Conservation (phyloP, 2,888 invertebrate species). For the Chymomyza fuscimana region DNA sequence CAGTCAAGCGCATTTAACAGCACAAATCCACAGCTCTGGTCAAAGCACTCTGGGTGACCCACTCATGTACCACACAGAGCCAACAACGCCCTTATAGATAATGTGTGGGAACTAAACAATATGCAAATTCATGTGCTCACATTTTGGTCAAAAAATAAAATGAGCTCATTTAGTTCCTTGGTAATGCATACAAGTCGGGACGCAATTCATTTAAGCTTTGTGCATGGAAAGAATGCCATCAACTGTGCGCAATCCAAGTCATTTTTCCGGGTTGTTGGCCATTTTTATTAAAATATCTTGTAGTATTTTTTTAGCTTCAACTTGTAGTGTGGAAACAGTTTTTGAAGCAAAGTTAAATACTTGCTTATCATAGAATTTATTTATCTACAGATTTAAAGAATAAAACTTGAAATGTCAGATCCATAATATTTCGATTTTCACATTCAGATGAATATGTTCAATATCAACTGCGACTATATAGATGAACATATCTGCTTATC, state of each 20-base stretch:
- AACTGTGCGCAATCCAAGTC: constrained; percentile 2
- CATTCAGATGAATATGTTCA: no score
- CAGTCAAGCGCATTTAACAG: constrained; percentile 65
- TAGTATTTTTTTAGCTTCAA: not conserved
- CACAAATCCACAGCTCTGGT: constrained; percentile 48
- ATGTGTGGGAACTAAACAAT: constrained; percentile 24
- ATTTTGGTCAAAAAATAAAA: constrained; percentile 34
- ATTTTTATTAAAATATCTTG: constrained; percentile 1
- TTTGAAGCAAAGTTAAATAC: not conserved
- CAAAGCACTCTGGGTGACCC: constrained; percentile 19
- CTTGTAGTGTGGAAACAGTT: not conserved
- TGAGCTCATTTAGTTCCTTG: not conserved
- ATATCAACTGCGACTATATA: no score
- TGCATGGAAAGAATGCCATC: not conserved
- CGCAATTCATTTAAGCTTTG: not conserved
- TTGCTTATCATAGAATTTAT: no score
- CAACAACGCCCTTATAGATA: not conserved
- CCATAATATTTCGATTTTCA: no score
- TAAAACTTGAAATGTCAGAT: no score
- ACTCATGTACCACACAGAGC: constrained; percentile 12
- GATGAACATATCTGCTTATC: no score
- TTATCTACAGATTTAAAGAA: no score
- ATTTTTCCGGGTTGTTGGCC: not conserved
- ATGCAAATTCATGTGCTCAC: constrained; percentile 49
- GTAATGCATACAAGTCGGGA: not conserved